Evolutionary conservation across 2,113 vertebrate species (phyloP).

Genomic region (Galbula dea): DNA sequence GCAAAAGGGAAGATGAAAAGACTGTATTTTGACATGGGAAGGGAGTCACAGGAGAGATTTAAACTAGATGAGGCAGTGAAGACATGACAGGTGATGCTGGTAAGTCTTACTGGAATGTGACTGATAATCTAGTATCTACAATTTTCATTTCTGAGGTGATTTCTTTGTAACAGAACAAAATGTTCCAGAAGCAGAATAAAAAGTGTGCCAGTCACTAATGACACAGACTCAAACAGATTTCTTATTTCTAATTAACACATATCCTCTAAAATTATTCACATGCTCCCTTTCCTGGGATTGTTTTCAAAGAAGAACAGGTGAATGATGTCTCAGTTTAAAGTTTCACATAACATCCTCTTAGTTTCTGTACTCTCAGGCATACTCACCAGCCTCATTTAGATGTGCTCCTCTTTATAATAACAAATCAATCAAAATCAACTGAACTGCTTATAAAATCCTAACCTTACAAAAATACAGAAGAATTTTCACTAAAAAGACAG

Average conservation of each 20-base stretch:
- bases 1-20: background rate
- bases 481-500: background rate
- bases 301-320: constrained; percentile 14
- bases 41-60: background rate
- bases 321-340: background rate
- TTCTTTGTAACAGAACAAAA: background rate
- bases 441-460: background rate
- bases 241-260: constrained; percentile 37
- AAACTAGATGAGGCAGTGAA: background rate
- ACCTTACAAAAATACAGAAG: background rate
- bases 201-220: constrained; percentile 8
- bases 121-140: background rate
- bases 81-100: background rate
- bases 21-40: background rate
- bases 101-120: background rate
- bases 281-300: background rate
- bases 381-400: background rate
- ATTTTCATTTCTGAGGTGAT: background rate
- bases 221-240: constrained; percentile 30
- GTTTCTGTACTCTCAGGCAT: background rate
- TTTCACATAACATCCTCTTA: background rate
- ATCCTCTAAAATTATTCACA: background rate
- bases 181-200: constrained; percentile 28
- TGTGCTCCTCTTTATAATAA: background rate
- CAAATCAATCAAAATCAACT: background rate